These are phyloP conservation scores for Ophion ventricosus DNA, from an alignment of 2,888 invertebrate species.

Conservation along the genomic window DNA sequence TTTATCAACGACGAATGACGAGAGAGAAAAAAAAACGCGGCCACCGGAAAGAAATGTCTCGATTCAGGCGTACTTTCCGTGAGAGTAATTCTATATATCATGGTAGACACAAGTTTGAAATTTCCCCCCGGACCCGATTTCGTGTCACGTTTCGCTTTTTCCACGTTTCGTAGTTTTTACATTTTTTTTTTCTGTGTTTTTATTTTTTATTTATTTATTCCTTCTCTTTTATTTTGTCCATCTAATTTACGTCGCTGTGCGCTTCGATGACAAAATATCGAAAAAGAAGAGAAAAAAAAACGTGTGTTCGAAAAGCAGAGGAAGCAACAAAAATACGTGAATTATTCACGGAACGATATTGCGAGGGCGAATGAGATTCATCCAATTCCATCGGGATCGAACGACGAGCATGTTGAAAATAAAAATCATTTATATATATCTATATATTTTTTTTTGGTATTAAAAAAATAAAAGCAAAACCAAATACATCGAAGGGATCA, in stretches of 20 bases:
- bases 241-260: slow-evolving; percentile 38
- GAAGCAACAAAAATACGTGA: slow-evolving; percentile 19
- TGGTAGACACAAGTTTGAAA: slow-evolving; percentile 83
- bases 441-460: slow-evolving; percentile 16
- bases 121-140: slow-evolving; percentile 67
- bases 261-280: background rate
- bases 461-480: slow-evolving; percentile 21
- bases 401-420: slow-evolving; percentile 14
- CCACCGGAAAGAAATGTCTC: slow-evolving; percentile 37
- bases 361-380: slow-evolving; percentile 52
- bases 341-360: slow-evolving; percentile 49
- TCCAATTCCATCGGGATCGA: slow-evolving; percentile 42
- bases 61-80: slow-evolving; percentile 65
- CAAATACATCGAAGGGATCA: background rate
- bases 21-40: background rate
- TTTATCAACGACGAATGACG: background rate
- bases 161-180: slow-evolving; percentile 45
- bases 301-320: background rate
- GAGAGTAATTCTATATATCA: slow-evolving; percentile 73
- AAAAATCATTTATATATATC: slow-evolving; percentile 8
- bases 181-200: slow-evolving; percentile 38
- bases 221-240: slow-evolving; percentile 6
- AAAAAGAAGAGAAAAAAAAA: background rate
- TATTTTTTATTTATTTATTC: background rate
- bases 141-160: slow-evolving; percentile 45